Percentiles rank a stretch among this genome's conserved stretches.
Evolutionary conservation across 2,113 vertebrate genomes (phyloP).

Genomic region (Campylorhamphus procurvoides): DNA sequence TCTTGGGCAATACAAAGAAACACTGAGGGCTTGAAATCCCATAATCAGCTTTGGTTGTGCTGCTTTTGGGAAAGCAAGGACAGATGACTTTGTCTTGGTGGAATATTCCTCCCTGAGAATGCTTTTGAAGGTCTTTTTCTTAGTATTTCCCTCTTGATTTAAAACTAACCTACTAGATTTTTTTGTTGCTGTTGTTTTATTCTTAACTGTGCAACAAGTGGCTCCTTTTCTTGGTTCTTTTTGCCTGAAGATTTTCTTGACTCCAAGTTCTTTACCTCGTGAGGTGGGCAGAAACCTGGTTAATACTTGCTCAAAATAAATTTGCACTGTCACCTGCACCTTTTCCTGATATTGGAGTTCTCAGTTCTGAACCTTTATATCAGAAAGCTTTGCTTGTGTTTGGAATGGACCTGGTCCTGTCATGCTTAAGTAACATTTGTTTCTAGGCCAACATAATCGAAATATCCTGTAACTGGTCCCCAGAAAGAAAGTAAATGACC

Average conservation of each 20-base stretch:
- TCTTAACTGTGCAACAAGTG: background rate
- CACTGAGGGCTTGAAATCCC: conserved; percentile 30
- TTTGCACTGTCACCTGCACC: background rate
- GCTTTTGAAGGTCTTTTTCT: conserved; percentile 38
- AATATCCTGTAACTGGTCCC: background rate
- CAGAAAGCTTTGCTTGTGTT: background rate
- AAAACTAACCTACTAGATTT: background rate
- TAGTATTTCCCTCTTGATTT: conserved; percentile 29
- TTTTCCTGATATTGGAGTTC: background rate
- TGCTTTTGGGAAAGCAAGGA: conserved; percentile 50
- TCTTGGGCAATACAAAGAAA: conserved; percentile 41
- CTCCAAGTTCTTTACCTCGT: background rate
- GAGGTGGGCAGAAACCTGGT: background rate
- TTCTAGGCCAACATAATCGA: background rate
- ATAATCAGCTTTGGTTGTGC: conserved; percentile 38
- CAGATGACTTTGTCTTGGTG: conserved; percentile 44
- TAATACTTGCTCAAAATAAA: background rate
- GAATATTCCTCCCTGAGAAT: background rate
- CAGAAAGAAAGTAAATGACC: background rate
- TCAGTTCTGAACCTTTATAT: background rate
- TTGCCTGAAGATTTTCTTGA: background rate
- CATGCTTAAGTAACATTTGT: background rate
- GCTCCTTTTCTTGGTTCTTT: background rate
- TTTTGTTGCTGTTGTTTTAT: background rate
- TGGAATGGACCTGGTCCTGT: background rate